A percentile compares a stretch with the other conserved stretches of the same genome.
phyloP scores from a whole-genome alignment of 2,797 vertebrate genomes.

The Cottoperca gobio region DNA sequence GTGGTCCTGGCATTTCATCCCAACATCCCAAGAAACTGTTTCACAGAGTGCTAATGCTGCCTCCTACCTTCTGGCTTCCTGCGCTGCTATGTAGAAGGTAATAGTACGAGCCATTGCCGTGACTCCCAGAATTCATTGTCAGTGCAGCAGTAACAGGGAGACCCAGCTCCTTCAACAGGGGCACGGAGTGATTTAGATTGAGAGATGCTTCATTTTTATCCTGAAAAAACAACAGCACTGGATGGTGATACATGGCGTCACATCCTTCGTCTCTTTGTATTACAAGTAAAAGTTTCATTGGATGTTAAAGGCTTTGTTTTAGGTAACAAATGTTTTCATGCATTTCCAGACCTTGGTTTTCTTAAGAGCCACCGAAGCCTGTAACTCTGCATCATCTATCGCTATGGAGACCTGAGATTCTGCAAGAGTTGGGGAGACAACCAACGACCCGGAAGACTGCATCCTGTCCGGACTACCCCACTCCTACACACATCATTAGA shows the following conservation, averaged over 20 bases:
- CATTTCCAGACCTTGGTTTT: constrained; percentile 69
- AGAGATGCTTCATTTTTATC: constrained; percentile 72
- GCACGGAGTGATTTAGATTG: constrained; percentile 80
- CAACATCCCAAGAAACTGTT: neutral
- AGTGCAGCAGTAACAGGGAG: constrained; percentile 76
- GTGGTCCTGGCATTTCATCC: neutral
- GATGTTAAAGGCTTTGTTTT: neutral
- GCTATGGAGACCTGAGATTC: constrained; percentile 76
- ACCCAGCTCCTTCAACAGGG: constrained; percentile 74
- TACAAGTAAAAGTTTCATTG: no score
- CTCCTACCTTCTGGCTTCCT: constrained; percentile 81
- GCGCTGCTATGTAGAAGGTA: constrained; percentile 66
- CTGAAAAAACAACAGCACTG: constrained; percentile 64
- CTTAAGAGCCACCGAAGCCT: constrained; percentile 73
- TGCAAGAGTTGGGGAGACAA: constrained; percentile 65
- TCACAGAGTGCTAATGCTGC: neutral
- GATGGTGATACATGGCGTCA: neutral
- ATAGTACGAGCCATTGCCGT: constrained; percentile 59
- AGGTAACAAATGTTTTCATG: neutral
- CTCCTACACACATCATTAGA: constrained; percentile 63
- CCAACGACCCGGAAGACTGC: constrained; percentile 76
- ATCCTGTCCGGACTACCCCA: constrained; percentile 83
- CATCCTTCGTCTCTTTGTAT: neutral
- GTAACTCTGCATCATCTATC: constrained; percentile 76
- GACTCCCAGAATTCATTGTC: constrained; percentile 71